Percentiles rank a stretch among this genome's conserved stretches.
Evolutionary conservation across 2,113 vertebrate genomes (phyloP).

Genomic region (Myotis yumanensis): DNA sequence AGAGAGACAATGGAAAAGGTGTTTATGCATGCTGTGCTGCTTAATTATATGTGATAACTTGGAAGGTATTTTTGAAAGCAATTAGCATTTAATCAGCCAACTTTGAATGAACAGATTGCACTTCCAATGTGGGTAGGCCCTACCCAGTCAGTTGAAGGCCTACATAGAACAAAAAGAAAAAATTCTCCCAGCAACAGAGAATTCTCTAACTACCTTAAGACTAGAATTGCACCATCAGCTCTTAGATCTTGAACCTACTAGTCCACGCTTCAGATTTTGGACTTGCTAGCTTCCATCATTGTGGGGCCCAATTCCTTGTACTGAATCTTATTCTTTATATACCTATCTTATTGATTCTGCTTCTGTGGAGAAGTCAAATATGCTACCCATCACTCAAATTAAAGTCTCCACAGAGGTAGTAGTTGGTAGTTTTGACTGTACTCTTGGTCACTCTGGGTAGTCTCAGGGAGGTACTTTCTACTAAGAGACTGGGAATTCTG

Average conservation of each 20-base stretch:
- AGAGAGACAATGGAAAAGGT: neutral
- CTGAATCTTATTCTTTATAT: neutral
- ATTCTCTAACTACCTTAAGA: neutral
- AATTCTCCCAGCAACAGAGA: neutral
- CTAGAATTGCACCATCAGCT: neutral
- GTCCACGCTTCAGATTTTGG: neutral
- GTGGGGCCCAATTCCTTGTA: neutral
- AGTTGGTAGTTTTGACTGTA: neutral
- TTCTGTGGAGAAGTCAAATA: conserved; percentile 31
- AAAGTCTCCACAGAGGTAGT: neutral
- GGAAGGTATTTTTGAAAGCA: neutral
- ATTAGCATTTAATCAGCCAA: neutral
- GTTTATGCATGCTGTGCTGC: neutral
- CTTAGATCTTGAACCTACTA: neutral
- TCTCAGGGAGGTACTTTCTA: neutral
- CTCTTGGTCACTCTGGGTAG: neutral
- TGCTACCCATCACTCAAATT: neutral
- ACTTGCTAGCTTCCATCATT: neutral
- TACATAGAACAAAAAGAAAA: neutral
- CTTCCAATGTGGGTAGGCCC: neutral
- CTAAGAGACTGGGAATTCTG: neutral
- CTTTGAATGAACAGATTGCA: neutral
- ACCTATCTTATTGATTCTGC: neutral
- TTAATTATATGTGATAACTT: neutral
- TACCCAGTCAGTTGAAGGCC: neutral